Evolutionary conservation across 2,797 vertebrate genomes (phyloP).

Genomic region (Steatocranus sp.): DNA sequence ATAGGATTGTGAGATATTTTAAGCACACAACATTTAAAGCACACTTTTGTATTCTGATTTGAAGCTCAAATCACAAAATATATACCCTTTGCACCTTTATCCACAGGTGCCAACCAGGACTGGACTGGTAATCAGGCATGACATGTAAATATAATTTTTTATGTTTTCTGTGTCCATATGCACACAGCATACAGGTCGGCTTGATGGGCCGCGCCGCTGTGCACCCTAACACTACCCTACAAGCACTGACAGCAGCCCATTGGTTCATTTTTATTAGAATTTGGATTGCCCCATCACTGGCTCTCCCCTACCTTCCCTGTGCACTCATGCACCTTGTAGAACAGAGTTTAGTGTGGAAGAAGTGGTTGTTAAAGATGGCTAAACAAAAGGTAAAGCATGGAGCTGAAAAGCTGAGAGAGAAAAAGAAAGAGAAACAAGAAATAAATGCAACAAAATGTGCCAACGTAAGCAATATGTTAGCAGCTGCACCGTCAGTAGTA

Average conservation of each 20-base stretch:
- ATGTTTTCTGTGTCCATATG: not conserved
- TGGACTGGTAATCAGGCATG: not conserved
- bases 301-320: not conserved
- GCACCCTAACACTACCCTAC: not conserved
- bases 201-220: not conserved
- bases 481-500: not conserved
- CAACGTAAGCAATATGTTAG: not conserved
- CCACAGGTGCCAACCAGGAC: not conserved
- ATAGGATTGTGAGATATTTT: not conserved
- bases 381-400: not conserved
- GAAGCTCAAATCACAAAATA: not conserved
- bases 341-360: not conserved
- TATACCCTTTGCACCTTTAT: not conserved
- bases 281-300: not conserved
- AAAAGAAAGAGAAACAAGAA: not conserved
- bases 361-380: not conserved
- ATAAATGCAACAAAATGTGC: not conserved
- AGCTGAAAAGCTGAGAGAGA: fast-evolving
- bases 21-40: not conserved
- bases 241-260: not conserved
- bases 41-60: not conserved
- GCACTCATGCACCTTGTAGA: not conserved
- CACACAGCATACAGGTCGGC: not conserved
- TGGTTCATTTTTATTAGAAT: not conserved
- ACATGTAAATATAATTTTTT: not conserved